Base-by-base conservation (phyloP, 1,140 invertebrate species). In the Rhizoglyphus robini region DNA sequence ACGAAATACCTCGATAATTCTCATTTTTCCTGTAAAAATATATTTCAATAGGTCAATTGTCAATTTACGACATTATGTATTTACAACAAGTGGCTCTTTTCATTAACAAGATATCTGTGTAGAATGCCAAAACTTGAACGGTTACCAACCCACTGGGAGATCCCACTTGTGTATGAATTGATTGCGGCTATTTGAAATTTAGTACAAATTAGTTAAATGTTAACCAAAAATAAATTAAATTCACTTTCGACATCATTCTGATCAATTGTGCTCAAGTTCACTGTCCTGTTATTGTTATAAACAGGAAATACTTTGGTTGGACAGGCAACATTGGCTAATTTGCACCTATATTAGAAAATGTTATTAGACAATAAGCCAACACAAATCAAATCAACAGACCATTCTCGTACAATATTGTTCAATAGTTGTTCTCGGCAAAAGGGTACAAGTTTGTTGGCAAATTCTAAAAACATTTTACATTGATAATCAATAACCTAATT, bases 181-280 rank as follows among this genome's bases (percentile, higher is more conserved):
- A 23, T 20, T 25, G 51, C 51, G 15, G 51, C 51, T 54, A 32
- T n/a, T 54, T 27, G 8, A 27, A 54, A 54, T 18, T 11, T 41
- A 54, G 8, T 5, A 32, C 23, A 54, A 32, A 20, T 54, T 25
- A 27, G 15, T 54, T 54, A 20, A 54, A 54, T 15, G 51, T 27
- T 20, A 27, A 27, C 23, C 8, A 54, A 20, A 5, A 54, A 8
- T 32, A 8, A 8, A 11, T 20, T 8, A 54, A 54, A 27, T 23
- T 8, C 23, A 54, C 51, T 54, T 54, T 54, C 51, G 23, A 54
- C 23, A 54, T 54, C 51, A 54, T 54, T 54, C 20, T 54, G 51
- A 32, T 54, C 23, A 27, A 32, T 27, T 5, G 51, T n/a, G n/a
- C n/a, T n/a, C n/a, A n/a, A n/a, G n/a, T n/a, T 27, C 51, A 8